Evolutionary conservation across 2,888 invertebrate species (phyloP), one percentile per base, ranked within the genome.

Genomic region (Synanthedon vespiformis): DNA sequence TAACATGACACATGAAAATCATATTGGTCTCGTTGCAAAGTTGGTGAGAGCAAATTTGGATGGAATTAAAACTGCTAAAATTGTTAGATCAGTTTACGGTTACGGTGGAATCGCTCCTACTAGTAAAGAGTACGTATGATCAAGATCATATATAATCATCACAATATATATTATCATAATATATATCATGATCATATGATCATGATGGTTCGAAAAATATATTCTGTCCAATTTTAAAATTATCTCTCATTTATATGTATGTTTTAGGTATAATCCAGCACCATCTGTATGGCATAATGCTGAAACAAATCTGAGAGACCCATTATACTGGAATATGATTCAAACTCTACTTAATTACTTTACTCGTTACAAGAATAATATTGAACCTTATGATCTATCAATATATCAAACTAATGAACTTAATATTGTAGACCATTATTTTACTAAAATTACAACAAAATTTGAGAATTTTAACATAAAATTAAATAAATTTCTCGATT

Each of bases 251-350:
- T 34, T 6, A 34, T 40, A 49, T 27, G 18, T 16, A 3, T 40
- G 40, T 75, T 71, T 50, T 70, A 86, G 86, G 55, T 81, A 80
- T 50, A 81, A 77, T 52, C 78, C 85, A 13, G 76, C 84, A 4
- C 86, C 86, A 27, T 81, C 86, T 16, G 57, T 80, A 40, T 55
- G 85, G 40, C 85, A 86, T 56, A 77, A 80, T 50, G 77, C 84
- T 3, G 77, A 85, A 64, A 87, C 86, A 54, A 65, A 80, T 34
- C 59, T 87, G 44, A 70, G 84, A 55, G 85, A 85, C 58, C 80
- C 84, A 1, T 60, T 70, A 1, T 85, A 77, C 57, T 85, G 84
- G 84, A 58, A 67, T 16, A 61, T 86, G 57, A 70, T 86, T 5
- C 62, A 77, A 57, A 68, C 64, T 49, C 61, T 74, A 47, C 54